phyloP scores from a whole-genome alignment of 1,140 invertebrate genomes.

The Venturia canescens region DNA sequence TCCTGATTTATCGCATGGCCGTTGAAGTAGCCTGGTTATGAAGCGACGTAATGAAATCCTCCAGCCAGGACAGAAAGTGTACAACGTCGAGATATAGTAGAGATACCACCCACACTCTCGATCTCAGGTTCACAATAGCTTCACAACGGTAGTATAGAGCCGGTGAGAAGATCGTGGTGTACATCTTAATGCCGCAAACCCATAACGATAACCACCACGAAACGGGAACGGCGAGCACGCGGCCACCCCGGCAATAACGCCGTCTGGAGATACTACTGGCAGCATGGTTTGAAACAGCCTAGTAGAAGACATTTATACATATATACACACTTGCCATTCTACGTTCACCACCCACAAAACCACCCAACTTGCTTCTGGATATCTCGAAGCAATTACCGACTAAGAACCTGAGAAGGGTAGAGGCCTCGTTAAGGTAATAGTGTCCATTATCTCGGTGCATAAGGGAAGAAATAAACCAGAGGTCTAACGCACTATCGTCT shows the following conservation, averaged over 20 bases:
- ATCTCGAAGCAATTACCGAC: slow-evolving; percentile 75
- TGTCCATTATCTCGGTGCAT: slow-evolving; percentile 72
- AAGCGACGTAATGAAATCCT: slow-evolving; percentile 73
- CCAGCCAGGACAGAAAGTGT: slow-evolving; percentile 29
- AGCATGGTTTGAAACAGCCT: slow-evolving; percentile 24
- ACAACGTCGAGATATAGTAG: slow-evolving; percentile 26
- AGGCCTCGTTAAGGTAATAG: slow-evolving; percentile 73
- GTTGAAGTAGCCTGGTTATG: slow-evolving; percentile 67
- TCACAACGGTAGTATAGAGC: slow-evolving; percentile 44
- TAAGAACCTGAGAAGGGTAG: slow-evolving; percentile 67
- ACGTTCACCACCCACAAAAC: slow-evolving; percentile 45
- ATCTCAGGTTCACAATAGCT: slow-evolving; percentile 50
- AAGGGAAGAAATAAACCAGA: slow-evolving; percentile 73
- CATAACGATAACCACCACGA: slow-evolving; percentile 74
- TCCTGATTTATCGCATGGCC: slow-evolving; percentile 67
- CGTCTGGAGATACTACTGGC: slow-evolving; percentile 63
- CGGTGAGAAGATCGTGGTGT: slow-evolving; percentile 65
- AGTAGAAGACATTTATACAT: slow-evolving; percentile 20
- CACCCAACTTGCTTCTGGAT: slow-evolving; percentile 61
- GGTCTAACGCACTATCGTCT: slow-evolving; percentile 58
- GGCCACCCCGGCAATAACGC: slow-evolving; percentile 70
- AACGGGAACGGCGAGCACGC: slow-evolving; percentile 64
- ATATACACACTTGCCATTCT: slow-evolving; percentile 18
- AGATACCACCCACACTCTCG: slow-evolving; percentile 51
- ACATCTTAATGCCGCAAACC: slow-evolving; percentile 75